Base-by-base conservation (phyloP, 2,888 invertebrate species). In the Megastigmus dorsalis region DNA sequence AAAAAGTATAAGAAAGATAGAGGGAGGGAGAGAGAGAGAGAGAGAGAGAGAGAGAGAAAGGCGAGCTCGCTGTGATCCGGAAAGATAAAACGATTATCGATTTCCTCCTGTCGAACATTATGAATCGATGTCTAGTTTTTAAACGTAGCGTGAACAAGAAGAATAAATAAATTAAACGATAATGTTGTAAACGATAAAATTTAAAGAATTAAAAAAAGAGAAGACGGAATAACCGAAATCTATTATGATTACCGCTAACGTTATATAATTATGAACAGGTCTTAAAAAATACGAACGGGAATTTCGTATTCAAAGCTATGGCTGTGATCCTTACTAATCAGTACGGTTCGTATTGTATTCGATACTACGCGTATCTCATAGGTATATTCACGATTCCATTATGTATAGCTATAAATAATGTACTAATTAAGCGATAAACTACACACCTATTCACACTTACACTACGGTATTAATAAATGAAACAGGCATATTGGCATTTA, bases 301-400 rank as follows among this genome's bases (percentile, higher is more conserved):
- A 79, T 83, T 87, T 87, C 86, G 87, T 87, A 86, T 87, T 86
- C 87, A 87, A 88, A 88, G 87, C 87, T 86, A 86, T 86, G 87
- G 87, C 87, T 88, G 87, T 88, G 87, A 88, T 88, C 79, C 79
- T 77, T 76, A 85, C 81, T 86, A 84, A 86, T 82, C 82, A 75
- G 82, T 83, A 81, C 82, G 82, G 77, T 84, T 84, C 84, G 81
- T 81, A 84, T 80, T 82, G 81, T 82, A 83, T 80, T 82, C 82
- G 80, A 82, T 81, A 82, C 80, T 82, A 81, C 83, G 80, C 80
- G 80, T 80, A 80, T 79, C 76, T 79, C 71, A 79, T 78, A 79
- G 77, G 62, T 68, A 77, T 78, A 78, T 77, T 54, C 62, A 67
- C 57, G 55, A 60, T 66, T 65, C 20, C 43, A 65, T 54, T 73